These are phyloP conservation scores for Aplocera efformata DNA, from an alignment of 2,888 invertebrate species.

Conservation along the genomic window DNA sequence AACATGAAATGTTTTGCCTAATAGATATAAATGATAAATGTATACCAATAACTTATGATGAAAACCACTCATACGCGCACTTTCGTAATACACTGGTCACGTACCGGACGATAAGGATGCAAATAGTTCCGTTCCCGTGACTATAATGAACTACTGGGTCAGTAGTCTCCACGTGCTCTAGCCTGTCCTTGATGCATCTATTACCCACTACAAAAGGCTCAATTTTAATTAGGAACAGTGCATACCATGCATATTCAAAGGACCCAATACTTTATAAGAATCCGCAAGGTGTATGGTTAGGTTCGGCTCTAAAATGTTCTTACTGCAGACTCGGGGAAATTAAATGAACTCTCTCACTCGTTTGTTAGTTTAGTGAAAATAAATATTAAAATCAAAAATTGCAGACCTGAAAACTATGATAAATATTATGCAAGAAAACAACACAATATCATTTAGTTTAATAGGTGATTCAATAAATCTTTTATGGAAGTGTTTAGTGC, in stretches of 20 bases:
- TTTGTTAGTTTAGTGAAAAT: no score
- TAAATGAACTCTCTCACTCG: no score
- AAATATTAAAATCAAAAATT: no score
- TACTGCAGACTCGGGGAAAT: no score
- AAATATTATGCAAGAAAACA: no score
- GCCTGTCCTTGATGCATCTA: constrained; percentile 31
- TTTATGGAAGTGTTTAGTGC: constrained; percentile 5
- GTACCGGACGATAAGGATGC: constrained; percentile 16
- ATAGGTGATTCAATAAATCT: not conserved
- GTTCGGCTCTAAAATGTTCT: no score
- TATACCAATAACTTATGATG: constrained; percentile 8
- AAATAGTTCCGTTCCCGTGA: constrained; percentile 23
- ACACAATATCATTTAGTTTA: no score
- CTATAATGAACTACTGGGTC: constrained; percentile 20
- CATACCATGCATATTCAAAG: constrained; percentile 16
- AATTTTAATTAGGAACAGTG: constrained; percentile 12
- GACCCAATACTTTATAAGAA: not conserved
- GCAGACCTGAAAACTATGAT: no score
- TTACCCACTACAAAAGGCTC: constrained; percentile 30
- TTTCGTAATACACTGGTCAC: constrained; percentile 17
- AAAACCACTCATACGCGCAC: constrained; percentile 9
- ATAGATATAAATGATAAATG: not conserved
- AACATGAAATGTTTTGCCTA: no score
- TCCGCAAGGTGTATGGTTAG: no score
- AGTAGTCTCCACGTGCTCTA: constrained; percentile 25